These are phyloP conservation scores for Protophormia terraenovae DNA, from an alignment of 2,888 invertebrate species.

Conservation along the genomic window DNA sequence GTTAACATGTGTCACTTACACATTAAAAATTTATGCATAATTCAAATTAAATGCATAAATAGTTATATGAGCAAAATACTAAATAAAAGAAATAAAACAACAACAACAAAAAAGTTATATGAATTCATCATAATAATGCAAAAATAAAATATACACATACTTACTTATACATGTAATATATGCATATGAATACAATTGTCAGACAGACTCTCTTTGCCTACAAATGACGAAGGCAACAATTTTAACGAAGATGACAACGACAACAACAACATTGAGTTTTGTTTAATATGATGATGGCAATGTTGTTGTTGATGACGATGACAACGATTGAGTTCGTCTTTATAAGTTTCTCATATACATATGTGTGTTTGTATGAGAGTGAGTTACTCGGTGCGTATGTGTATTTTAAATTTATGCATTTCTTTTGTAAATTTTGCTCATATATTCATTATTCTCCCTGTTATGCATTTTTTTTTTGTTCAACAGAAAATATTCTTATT, in stretches of 20 bases:
- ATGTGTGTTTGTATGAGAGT: too few species aligned
- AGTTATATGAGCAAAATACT: constrained; percentile 36
- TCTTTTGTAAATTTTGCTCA: constrained; percentile 58
- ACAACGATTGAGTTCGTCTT: neutral
- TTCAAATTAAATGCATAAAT: constrained; percentile 30
- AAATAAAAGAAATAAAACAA: too few species aligned
- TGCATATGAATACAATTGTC: too few species aligned
- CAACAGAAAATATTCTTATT: constrained; percentile 15
- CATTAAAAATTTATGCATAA: constrained; percentile 19
- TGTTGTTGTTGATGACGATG: neutral
- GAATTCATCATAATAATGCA: constrained; percentile 9
- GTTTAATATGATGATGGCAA: constrained; percentile 27
- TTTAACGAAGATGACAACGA: constrained; percentile 41
- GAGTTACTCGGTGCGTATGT: too few species aligned
- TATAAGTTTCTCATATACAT: too few species aligned
- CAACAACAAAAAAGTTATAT: too few species aligned
- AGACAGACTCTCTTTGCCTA: neutral
- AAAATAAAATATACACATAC: neutral
- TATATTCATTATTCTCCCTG: neutral
- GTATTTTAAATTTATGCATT: constrained; percentile 54
- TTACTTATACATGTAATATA: neutral
- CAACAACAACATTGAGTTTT: too few species aligned
- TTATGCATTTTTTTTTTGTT: neutral
- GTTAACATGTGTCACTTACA: neutral
- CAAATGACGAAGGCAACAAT: constrained; percentile 8